Evolutionary conservation across 2,888 invertebrate species (phyloP).

Genomic region (Girardia tigrina): DNA sequence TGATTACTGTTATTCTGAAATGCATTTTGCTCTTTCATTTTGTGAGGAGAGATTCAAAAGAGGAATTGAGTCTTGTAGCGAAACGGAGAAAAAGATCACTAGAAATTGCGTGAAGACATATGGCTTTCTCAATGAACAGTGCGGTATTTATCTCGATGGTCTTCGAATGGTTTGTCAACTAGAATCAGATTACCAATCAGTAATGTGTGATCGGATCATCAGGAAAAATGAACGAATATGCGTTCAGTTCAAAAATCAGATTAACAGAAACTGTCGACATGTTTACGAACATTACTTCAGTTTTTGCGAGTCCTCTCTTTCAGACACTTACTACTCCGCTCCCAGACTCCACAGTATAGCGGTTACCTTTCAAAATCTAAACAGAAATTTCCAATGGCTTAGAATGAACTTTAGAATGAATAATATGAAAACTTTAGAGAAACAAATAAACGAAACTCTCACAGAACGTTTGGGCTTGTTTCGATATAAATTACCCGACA

Average conservation of each 20-base stretch:
- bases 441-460: background rate
- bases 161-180: background rate
- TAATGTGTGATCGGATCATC: background rate
- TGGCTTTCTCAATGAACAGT: background rate
- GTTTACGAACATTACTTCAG: background rate
- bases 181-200: background rate
- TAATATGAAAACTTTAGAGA: background rate
- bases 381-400: background rate
- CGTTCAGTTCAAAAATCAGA: background rate
- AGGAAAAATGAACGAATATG: background rate
- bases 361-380: background rate
- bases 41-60: background rate
- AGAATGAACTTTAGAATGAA: background rate
- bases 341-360: background rate
- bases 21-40: background rate
- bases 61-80: background rate
- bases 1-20: background rate
- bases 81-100: background rate
- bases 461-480: background rate
- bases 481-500: background rate
- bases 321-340: background rate
- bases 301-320: background rate
- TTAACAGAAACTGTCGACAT: background rate
- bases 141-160: background rate
- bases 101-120: background rate